A percentile compares a stretch with the other conserved stretches of the same genome.
Evolutionary conservation across 2,797 vertebrate species (phyloP).

Genomic region (Picus viridis): DNA sequence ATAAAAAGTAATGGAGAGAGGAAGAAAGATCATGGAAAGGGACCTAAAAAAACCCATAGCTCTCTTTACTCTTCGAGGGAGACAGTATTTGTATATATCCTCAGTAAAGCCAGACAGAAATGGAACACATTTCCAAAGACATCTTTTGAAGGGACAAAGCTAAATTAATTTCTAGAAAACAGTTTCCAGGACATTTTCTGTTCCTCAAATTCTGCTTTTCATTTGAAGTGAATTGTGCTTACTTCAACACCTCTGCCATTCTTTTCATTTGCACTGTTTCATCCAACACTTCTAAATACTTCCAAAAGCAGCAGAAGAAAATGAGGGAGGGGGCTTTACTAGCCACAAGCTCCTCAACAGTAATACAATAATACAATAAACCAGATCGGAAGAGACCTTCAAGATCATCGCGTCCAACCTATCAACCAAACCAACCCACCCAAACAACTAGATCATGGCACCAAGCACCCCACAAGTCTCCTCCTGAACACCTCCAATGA

Average conservation of each 20-base stretch:
- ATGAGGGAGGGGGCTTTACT: neutral
- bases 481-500: too few species aligned
- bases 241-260: neutral
- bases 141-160: neutral
- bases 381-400: too few species aligned
- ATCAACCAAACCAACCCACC: too few species aligned
- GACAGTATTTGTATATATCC: neutral
- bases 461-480: too few species aligned
- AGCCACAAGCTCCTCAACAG: neutral
- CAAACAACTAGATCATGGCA: too few species aligned
- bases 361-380: too few species aligned
- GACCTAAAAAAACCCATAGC: neutral
- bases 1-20: neutral
- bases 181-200: neutral
- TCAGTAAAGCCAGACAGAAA: neutral
- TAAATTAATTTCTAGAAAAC: slow-evolving; percentile 16
- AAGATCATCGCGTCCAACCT: too few species aligned
- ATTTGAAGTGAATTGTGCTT: neutral
- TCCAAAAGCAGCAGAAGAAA: neutral
- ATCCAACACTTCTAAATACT: neutral
- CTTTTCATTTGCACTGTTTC: neutral
- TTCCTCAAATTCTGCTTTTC: neutral
- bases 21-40: neutral
- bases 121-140: neutral
- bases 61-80: neutral